Evolutionary conservation across 1,140 invertebrate species (phyloP).

Genomic region (Melanaphis sacchari): DNA sequence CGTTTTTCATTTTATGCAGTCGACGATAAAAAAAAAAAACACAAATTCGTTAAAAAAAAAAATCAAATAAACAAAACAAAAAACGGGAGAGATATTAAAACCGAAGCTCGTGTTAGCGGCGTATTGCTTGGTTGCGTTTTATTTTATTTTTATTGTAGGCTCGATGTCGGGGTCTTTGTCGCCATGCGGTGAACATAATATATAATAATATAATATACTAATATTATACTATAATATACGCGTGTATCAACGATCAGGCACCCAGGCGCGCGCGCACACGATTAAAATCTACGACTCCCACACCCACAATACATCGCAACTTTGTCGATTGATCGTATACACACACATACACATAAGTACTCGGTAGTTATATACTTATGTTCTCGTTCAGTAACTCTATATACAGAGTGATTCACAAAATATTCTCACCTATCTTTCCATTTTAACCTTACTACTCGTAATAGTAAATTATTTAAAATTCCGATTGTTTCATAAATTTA

Average conservation of each 20-base stretch:
- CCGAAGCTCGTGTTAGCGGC: neutral
- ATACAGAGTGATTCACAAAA: neutral
- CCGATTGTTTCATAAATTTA: neutral
- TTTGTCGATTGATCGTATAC: slow-evolving; percentile 1
- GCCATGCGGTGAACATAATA: neutral
- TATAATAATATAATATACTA: neutral
- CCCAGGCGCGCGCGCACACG: neutral
- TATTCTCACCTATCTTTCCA: neutral
- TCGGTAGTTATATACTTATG: neutral
- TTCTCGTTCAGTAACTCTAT: neutral
- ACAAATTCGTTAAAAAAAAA: neutral
- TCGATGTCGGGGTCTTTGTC: neutral
- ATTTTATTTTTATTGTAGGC: slow-evolving; percentile 3
- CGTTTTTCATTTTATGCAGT: neutral
- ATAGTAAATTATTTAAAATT: neutral
- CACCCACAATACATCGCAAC: neutral
- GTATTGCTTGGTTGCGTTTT: slow-evolving; percentile 11
- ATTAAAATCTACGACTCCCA: slow-evolving; percentile 9
- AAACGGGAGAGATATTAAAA: neutral
- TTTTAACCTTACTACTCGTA: neutral
- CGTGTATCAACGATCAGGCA: neutral
- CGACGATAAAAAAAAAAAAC: neutral
- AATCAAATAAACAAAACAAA: neutral
- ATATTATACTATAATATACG: neutral
- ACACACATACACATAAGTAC: neutral